phyloP scores from a whole-genome alignment of 1,140 invertebrate genomes.

The Heterodera carotae region DNA sequence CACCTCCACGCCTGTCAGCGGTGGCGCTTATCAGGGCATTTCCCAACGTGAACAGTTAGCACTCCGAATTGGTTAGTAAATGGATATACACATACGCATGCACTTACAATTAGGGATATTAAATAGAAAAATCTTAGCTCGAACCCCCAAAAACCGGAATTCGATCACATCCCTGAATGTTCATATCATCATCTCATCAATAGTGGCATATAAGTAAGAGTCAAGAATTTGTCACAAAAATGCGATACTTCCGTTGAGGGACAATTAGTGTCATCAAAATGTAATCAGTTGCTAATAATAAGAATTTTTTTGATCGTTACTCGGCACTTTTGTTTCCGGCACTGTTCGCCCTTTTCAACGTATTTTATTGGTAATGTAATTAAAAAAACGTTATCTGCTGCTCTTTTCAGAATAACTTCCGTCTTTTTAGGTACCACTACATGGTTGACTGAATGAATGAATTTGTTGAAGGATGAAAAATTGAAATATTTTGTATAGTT shows the following conservation, averaged over 20 bases:
- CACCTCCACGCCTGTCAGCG: constrained; percentile 17
- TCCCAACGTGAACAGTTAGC: constrained; percentile 52
- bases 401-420: neutral
- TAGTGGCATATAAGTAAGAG: too few species aligned
- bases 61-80: constrained; percentile 45
- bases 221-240: too few species aligned
- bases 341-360: constrained; percentile 66
- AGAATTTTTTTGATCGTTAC: constrained; percentile 59
- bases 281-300: too few species aligned
- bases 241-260: too few species aligned
- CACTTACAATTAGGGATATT: too few species aligned
- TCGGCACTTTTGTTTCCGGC: constrained; percentile 66
- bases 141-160: too few species aligned
- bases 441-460: constrained; percentile 28
- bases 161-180: too few species aligned
- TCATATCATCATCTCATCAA: too few species aligned
- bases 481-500: too few species aligned
- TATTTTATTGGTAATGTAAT: constrained; percentile 64
- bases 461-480: neutral
- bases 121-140: too few species aligned
- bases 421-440: constrained; percentile 42
- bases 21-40: neutral
- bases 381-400: neutral
- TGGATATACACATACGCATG: too few species aligned
- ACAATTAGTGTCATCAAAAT: too few species aligned